Base-by-base conservation (phyloP, 2,888 invertebrate genomes). In the Spicauda simplicius region DNA sequence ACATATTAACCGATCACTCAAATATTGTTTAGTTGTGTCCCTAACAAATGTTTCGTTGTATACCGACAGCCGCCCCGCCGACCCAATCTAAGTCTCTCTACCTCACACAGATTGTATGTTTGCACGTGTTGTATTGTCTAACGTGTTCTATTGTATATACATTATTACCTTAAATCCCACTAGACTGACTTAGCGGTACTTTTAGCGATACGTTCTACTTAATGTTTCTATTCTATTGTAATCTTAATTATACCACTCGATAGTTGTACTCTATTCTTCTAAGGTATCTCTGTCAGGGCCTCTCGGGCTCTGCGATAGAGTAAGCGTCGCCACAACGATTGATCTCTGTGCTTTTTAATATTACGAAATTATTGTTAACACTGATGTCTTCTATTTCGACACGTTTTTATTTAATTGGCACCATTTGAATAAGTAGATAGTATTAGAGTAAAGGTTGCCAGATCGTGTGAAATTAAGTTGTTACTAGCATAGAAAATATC, bases 181-280 rank as follows among this genome's bases (percentile, higher is more conserved):
- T 92, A 92, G 92, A 92, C 91, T 92, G 92, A 92, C 80, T 88
- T 91, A 91, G 91, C 81, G 78, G 80, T 88, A 91, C 82, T 88
- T 73, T 83, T 91, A 88, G 85, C 74, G 73, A 81, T 85, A 84
- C 80, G 79, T 80, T 77, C 77, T 80, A 79, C 75, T 76, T 73
- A 74, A 72, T 75, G 75, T 81, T 82, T 82, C 80, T 83, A 79
- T 80, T 85, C 77, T 77, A 84, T 82, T 85, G 83, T 87, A 84
- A 84, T 77, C 76, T 80, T 82, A 76, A 73, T 69, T 59, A 65
- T 55, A 69, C 70, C 59, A 25, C 70, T 70, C 69, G 73, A 76
- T 86, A 86, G 81, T 75, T 80, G 76, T 81, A 69, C 70, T 71
- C 70, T 74, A 64, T 58, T 48, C 58, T 48, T 48, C 45, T 58